Evolutionary conservation across 2,888 invertebrate genomes (phyloP), one percentile per base, ranked within the genome.

Genomic region (Alloscopus bannaensis): DNA sequence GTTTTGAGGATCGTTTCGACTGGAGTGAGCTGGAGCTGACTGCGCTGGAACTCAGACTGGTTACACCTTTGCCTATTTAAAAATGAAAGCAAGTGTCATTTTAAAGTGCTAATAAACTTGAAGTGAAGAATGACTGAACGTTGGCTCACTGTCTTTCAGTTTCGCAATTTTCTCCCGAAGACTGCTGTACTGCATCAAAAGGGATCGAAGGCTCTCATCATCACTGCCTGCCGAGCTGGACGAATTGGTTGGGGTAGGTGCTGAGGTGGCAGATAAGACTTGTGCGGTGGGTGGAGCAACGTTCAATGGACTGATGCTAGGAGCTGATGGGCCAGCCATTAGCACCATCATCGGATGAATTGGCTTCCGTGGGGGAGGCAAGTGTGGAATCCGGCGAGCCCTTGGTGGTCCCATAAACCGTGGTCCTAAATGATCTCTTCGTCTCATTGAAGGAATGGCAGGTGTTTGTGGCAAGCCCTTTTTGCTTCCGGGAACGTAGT

Each of bases 401-500:
- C 81, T 45, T 47, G 81, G 84, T 36, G 83, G 82, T 8, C 82
- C 65, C 59, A 80, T 82, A 42, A 82, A 80, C 1, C 82, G 79
- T 40, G 81, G 77, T 13, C 81, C 81, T 22, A 83, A 68, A 18
- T 82, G 68, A 59, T 84, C 84, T 20, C 84, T 57, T 3, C 82
- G 62, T 52, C 84, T 69, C 75, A 75, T 75, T 4, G 71, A 29
- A 29, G 71, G 55, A 31, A 72, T 72, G 18, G 75, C 65, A 28
- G 84, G 83, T 11, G 66, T 65, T 24, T 81, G 82, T 6, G 80
- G 78, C 28, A 79, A 80, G 18, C 28, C 50, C 18, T 69, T 70
- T 40, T 78, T 81, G 40, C 73, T 77, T 29, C 81, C 80, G 18
- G 85, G 85, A 73, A 83, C 78, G 81, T 85, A 85, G 87, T 93